Percentiles rank a stretch among this genome's conserved stretches.
phyloP scores from a whole-genome alignment of 2,888 invertebrate genomes.

The Cerceris ruficornis region DNA sequence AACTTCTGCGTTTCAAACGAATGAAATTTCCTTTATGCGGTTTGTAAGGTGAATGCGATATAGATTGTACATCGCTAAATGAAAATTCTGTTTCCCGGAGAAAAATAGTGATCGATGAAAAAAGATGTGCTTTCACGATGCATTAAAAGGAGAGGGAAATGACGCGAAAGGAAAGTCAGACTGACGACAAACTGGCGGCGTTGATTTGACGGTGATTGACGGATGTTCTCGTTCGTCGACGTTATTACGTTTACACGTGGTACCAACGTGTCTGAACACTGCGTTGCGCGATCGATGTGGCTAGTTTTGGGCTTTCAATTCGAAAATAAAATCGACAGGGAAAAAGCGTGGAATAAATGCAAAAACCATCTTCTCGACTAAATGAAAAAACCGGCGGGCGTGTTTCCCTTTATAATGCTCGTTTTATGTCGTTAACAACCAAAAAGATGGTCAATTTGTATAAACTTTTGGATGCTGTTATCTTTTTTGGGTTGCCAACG shows the following conservation, averaged over 20 bases:
- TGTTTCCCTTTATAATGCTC: too few species aligned
- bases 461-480: too few species aligned
- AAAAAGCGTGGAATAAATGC: conserved; percentile 8
- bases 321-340: conserved; percentile 31
- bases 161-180: conserved; percentile 52
- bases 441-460: too few species aligned
- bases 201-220: conserved; percentile 65
- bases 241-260: conserved; percentile 67
- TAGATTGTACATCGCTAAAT: too few species aligned
- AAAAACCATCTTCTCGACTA: neutral
- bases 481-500: too few species aligned
- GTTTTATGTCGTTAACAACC: too few species aligned
- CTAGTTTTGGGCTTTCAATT: conserved; percentile 16
- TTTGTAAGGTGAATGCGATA: too few species aligned
- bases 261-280: conserved; percentile 47
- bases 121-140: neutral
- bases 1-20: too few species aligned
- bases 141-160: conserved; percentile 48
- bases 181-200: conserved; percentile 60
- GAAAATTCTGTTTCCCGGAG: neutral
- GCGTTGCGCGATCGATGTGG: conserved; percentile 39
- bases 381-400: too few species aligned
- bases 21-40: too few species aligned
- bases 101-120: neutral
- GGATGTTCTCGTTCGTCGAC: conserved; percentile 55